These are phyloP conservation scores for Rhegmatorhina hoffmannsi DNA, from an alignment of 2,113 vertebrate species.

Conservation along the genomic window DNA sequence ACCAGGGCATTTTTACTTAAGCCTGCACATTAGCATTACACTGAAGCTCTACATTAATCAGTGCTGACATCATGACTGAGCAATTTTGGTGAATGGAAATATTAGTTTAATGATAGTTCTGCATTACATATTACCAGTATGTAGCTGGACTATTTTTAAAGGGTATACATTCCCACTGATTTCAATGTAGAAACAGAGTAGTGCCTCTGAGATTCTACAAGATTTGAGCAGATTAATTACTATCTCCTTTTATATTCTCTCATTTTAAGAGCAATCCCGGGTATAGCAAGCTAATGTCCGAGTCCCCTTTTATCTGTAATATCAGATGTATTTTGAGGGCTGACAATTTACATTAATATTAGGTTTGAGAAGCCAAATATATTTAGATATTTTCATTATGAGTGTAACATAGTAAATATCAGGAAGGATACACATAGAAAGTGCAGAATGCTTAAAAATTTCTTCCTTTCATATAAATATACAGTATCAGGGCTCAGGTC, in stretches of 20 bases:
- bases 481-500: neutral
- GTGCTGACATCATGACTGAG: neutral
- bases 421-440: neutral
- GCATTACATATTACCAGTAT: neutral
- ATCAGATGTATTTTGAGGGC: neutral
- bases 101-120: neutral
- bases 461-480: neutral
- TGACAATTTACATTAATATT: neutral
- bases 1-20: neutral
- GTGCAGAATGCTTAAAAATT: neutral
- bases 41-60: neutral
- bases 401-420: neutral
- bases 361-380: neutral
- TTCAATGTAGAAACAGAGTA: neutral
- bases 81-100: neutral
- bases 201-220: neutral
- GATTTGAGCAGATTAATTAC: neutral
- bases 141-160: neutral
- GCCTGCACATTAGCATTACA: neutral
- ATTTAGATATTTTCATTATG: neutral
- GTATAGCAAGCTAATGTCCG: neutral
- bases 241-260: neutral
- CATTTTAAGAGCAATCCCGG: neutral
- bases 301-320: neutral
- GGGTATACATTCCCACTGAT: neutral